Base-by-base conservation (phyloP, 2,797 vertebrate genomes). In the Phyllotis vaccarum region DNA sequence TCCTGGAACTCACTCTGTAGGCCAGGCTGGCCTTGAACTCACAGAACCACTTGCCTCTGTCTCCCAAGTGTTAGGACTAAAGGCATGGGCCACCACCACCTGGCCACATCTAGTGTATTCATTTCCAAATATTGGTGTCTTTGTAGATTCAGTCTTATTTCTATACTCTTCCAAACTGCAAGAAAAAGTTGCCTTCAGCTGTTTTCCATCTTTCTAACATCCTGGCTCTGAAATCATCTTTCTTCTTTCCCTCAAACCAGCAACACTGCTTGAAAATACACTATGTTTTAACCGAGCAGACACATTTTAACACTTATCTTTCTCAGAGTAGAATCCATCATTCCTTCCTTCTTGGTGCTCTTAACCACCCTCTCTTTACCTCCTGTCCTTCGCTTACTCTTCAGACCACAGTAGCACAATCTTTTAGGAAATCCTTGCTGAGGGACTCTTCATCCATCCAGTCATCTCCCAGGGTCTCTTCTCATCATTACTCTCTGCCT, bases 111-210 rank as follows among this genome's bases (percentile, higher is more conserved):
- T 91, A 70, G 13, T 75, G 89, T 40, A 74, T 90, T 78, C 34
- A 46, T 62, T 27, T 49, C 7, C 91, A 34, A 22, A 46, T 14
- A 6, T 34, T 64, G 40, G 46, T 75, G 13, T 40, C 2, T 90
- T 52, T 66, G 68, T 68, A 62, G n/a, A 76, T 22, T 89, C 46
- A 62, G 24, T 70, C 75, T 81, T 68, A n/a, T 62, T 85, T 89
- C 60, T 95, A 86, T 24, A 89, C 70, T 86, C 66, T 93, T 95
- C 40, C 62, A 93, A 88, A 92, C n/a, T 29, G 72, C 52, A 49
- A 81, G 29, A 74, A 89, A 86, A 29, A 68, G 49, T 74, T 83
- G 58, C 43, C 88, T 81, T 5, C 64, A 70, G 5, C n/a, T n/a
- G n/a, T n/a, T n/a, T n/a, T 93, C 64, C 60, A n/a, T 70, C 31